These are phyloP conservation scores for Himalopsyche tibetana DNA, from an alignment of 2,888 invertebrate species.

Conservation along the genomic window DNA sequence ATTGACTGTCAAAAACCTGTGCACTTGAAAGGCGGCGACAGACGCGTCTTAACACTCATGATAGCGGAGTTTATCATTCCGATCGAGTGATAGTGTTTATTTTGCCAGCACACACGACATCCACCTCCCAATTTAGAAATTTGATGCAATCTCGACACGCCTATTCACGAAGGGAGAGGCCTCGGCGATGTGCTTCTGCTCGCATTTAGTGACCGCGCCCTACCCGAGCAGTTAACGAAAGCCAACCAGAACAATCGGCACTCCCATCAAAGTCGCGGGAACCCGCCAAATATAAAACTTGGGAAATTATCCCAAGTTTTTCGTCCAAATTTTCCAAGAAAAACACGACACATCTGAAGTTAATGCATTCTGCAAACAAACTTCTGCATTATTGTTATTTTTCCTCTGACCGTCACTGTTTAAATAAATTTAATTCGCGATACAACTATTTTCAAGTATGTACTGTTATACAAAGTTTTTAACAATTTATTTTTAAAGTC, in stretches of 20 bases:
- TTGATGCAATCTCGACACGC: conserved; percentile 26
- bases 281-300: conserved; percentile 26
- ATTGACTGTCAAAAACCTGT: neutral
- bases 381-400: too few species aligned
- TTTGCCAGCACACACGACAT: conserved; percentile 32
- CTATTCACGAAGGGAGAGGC: conserved; percentile 31
- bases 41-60: conserved; percentile 9
- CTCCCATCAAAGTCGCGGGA: conserved; percentile 1
- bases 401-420: too few species aligned
- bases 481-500: too few species aligned
- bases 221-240: conserved; percentile 26
- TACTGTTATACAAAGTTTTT: too few species aligned
- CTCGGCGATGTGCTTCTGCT: conserved; percentile 14
- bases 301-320: neutral
- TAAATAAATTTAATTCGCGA: too few species aligned
- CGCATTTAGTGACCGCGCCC: conserved; percentile 30
- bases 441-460: too few species aligned
- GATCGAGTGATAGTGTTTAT: neutral
- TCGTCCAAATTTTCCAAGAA: too few species aligned
- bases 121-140: conserved; percentile 34
- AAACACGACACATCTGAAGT: too few species aligned
- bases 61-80: neutral
- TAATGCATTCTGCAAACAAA: too few species aligned
- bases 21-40: conserved; percentile 48
- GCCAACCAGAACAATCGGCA: conserved; percentile 31